A percentile compares a stretch with the other conserved stretches of the same genome.
Conservation (phyloP, 1,140 invertebrate genomes). For the Lutraria rhynchaena region DNA sequence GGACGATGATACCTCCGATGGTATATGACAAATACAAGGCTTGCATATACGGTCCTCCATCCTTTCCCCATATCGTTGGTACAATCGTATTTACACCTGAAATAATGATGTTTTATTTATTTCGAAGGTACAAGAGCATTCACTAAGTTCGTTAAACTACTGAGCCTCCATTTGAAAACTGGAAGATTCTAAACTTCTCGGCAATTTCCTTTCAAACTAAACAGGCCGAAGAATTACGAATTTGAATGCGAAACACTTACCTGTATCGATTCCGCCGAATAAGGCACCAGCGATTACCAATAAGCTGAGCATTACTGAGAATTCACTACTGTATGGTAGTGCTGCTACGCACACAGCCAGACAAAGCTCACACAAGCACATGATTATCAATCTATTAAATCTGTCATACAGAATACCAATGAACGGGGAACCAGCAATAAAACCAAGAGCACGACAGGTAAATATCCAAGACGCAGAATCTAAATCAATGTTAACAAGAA, state of each 20-base stretch:
- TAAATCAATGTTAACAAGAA: slow-evolving; percentile 13
- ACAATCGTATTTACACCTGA: slow-evolving; percentile 82
- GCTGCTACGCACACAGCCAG: slow-evolving; percentile 3
- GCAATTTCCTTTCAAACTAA: neutral
- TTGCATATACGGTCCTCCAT: slow-evolving; percentile 68
- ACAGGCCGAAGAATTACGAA: too few relatives aligned
- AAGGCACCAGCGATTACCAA: slow-evolving; percentile 23
- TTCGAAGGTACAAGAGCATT: neutral
- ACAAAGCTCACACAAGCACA: slow-evolving; percentile 7
- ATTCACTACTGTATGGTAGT: slow-evolving; percentile 16
- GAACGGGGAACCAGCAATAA: slow-evolving; percentile 20
- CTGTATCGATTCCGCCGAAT: slow-evolving; percentile 45
- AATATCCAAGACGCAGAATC: slow-evolving; percentile 50
- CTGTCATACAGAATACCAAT: slow-evolving; percentile 47
- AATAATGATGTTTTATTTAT: neutral
- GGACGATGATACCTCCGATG: slow-evolving; percentile 44
- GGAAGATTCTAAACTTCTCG: neutral
- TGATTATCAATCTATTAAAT: slow-evolving; percentile 17
- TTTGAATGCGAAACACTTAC: neutral
- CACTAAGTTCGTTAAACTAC: too few relatives aligned
- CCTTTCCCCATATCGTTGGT: slow-evolving; percentile 81
- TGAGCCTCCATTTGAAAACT: neutral
- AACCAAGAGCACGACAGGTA: slow-evolving; percentile 30
- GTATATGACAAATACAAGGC: slow-evolving; percentile 52
- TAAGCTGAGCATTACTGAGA: slow-evolving; percentile 15